Evolutionary conservation across 2,113 vertebrate species (phyloP).

Genomic region (Nerophis lumbriciformis): DNA sequence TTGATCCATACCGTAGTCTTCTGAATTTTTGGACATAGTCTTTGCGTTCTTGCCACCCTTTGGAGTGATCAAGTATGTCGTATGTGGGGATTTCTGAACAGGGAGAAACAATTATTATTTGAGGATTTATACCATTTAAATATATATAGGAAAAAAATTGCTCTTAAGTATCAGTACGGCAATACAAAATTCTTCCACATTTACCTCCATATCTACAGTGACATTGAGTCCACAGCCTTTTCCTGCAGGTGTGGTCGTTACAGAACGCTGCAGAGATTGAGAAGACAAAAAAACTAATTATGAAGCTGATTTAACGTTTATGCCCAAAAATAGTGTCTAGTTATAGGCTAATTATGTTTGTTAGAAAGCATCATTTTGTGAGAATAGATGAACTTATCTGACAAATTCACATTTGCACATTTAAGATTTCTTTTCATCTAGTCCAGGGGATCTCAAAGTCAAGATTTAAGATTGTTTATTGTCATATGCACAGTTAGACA

Average conservation of each 20-base stretch:
- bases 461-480: no score
- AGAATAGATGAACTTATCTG: no score
- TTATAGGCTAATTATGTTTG: no score
- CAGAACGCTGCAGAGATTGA: constrained; percentile 35
- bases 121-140: not conserved
- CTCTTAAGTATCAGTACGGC: not conserved
- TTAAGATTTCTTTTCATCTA: not conserved
- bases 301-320: no score
- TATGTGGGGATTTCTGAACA: constrained; percentile 72
- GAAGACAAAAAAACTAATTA: not conserved
- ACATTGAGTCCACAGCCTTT: constrained; percentile 60
- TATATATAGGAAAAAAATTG: not conserved
- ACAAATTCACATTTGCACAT: no score
- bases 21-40: constrained; percentile 32
- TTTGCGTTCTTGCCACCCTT: constrained; percentile 66
- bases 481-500: no score
- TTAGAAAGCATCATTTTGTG: no score
- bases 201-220: constrained; percentile 67
- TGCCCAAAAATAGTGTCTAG: no score
- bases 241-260: constrained; percentile 55
- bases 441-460: no score
- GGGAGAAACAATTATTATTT: not conserved
- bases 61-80: constrained; percentile 81
- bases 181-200: not conserved
- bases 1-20: constrained; percentile 92